Evolutionary conservation across 2,888 invertebrate species (phyloP).

Genomic region (Cyrtodaria siliqua): DNA sequence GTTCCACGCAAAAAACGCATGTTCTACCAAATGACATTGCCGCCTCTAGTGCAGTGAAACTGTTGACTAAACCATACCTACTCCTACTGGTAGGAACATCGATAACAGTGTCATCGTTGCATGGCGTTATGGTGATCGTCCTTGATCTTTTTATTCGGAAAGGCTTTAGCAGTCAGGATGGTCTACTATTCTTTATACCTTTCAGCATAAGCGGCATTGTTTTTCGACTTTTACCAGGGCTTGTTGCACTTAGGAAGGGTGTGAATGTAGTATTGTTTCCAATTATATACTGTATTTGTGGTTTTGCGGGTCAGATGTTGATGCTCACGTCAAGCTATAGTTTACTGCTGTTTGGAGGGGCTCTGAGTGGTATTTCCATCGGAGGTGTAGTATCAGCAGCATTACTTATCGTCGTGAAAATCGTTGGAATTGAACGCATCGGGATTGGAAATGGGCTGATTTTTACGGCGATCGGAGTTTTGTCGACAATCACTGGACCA

Average conservation of each 20-base stretch:
- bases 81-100: neutral
- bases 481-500: slow-evolving; percentile 9
- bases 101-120: neutral
- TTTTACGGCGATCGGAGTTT: neutral
- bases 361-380: neutral
- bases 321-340: neutral
- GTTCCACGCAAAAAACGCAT: too few species aligned
- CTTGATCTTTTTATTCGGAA: neutral
- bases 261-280: neutral
- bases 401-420: neutral
- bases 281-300: neutral
- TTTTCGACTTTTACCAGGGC: neutral
- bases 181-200: neutral
- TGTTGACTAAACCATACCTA: neutral
- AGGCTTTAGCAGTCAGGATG: neutral
- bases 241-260: neutral
- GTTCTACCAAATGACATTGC: too few species aligned
- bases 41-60: neutral
- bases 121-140: neutral
- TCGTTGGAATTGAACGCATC: neutral
- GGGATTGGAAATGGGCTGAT: slow-evolving; percentile 1
- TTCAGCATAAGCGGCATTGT: neutral
- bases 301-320: neutral
- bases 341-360: neutral
- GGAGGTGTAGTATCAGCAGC: neutral